phyloP scores from a whole-genome alignment of 1,140 invertebrate species.

The Leptinotarsa lineolata region DNA sequence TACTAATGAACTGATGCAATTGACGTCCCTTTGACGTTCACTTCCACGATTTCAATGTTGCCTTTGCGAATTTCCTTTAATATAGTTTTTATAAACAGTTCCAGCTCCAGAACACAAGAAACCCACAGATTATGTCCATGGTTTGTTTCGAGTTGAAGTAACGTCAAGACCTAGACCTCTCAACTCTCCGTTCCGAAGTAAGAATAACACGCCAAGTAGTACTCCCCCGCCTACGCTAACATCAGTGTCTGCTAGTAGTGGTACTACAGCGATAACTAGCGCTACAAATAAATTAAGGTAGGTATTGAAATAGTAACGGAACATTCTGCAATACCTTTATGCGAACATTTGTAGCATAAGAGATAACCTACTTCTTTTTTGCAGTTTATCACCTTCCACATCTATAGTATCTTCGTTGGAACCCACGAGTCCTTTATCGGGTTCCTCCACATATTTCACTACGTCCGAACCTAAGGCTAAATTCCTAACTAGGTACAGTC shows the following conservation, averaged over 20 bases:
- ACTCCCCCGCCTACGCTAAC: conserved; percentile 42
- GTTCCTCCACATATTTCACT: conserved; percentile 69
- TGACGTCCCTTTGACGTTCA: no score
- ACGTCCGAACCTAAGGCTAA: conserved; percentile 73
- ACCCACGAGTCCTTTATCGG: conserved; percentile 58
- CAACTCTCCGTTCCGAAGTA: conserved; percentile 53
- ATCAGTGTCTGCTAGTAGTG: background rate
- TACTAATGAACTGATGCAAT: no score
- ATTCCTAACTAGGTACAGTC: conserved; percentile 66
- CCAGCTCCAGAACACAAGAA: conserved; percentile 74
- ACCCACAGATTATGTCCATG: conserved; percentile 78
- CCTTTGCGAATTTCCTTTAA: no score
- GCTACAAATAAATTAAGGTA: conserved; percentile 35
- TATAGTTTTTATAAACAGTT: conserved; percentile 55
- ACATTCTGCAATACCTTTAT: background rate
- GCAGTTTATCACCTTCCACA: conserved; percentile 39
- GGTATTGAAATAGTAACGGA: background rate
- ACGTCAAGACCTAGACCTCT: conserved; percentile 59
- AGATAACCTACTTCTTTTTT: conserved; percentile 14
- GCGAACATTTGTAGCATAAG: background rate
- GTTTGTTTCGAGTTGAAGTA: conserved; percentile 74
- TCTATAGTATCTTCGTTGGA: conserved; percentile 42
- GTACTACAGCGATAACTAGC: background rate
- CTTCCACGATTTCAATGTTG: no score
- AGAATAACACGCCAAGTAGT: conserved; percentile 49